Evolutionary conservation across 2,888 invertebrate genomes (phyloP), one percentile per base, ranked within the genome.

Genomic region (Theretra japonica): DNA sequence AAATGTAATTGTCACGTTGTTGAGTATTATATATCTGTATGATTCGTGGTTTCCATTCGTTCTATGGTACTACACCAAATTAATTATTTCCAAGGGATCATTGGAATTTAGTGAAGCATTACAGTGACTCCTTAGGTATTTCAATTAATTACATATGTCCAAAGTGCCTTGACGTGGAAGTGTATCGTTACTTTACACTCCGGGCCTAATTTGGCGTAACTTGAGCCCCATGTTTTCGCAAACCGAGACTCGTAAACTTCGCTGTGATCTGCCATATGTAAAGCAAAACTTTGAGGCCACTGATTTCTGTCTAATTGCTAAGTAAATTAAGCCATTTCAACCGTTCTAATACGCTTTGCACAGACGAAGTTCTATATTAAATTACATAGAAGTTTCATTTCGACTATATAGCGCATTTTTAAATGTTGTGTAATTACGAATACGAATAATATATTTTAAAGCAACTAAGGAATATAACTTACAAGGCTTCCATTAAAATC

Each of bases 401-500:
- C 1, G 41, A 11, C 15, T 41, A 11, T 41, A 41, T 53, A 53
- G n/a, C n/a, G 19, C 5, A n/a, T 53, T 53, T 53, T n/a, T 53
- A n/a, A 41, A 53, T n/a, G 5, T 53, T 53, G 53, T 19, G 15
- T 53, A 53, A 53, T 53, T n/a, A n/a, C n/a, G n/a, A n/a, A n/a
- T n/a, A n/a, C 3, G 19, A 53, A 53, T 19, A 0, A 0, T 53
- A 5, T 4, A 5, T 53, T 53, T 6, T n/a, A 5, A 17, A 65
- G 70, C 25, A 4, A 50, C 28, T 33, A 19, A 33, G 25, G 50
- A 59, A 68, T 68, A 56, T 23, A 77, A 86, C 95, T 94, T 90
- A 97, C 98, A 95, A 96, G 96, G 81, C 96, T 96, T 70, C 97
- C 97, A 78, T 95, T 95, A 68, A 96, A 95, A 87, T 97, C 97